Evolutionary conservation across 2,888 invertebrate species (phyloP).

Genomic region (Euplagia quadripunctaria): DNA sequence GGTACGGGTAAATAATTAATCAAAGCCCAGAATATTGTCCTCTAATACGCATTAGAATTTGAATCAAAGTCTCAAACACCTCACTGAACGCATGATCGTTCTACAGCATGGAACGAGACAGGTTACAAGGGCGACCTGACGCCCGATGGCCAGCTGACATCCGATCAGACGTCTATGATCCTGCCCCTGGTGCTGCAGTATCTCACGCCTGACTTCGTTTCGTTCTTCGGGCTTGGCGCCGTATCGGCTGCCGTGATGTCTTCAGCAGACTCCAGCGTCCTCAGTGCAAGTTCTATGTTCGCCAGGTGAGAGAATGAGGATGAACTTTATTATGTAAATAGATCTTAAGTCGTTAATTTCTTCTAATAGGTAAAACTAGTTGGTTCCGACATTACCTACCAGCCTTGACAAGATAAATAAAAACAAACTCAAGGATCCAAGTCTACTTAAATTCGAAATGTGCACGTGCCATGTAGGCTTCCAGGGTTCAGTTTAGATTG

Average conservation of each 20-base stretch:
- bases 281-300: constrained; percentile 99
- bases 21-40: too few relatives aligned
- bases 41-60: too few relatives aligned
- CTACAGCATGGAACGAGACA: constrained; percentile 98
- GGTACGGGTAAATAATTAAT: too few relatives aligned
- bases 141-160: constrained; percentile 90
- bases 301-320: constrained; percentile 87
- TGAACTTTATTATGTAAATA: background rate
- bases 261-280: constrained; percentile 98
- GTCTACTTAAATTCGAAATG: too few relatives aligned
- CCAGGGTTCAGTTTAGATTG: too few relatives aligned
- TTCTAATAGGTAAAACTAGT: too few relatives aligned
- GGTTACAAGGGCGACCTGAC: constrained; percentile 90
- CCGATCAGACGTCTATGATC: constrained; percentile 96
- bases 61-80: too few relatives aligned
- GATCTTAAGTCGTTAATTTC: too few relatives aligned
- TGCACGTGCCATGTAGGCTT: too few relatives aligned
- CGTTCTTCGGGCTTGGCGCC: constrained; percentile 99
- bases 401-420: too few relatives aligned
- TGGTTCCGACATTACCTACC: too few relatives aligned
- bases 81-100: background rate
- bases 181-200: constrained; percentile 98
- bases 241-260: constrained; percentile 99
- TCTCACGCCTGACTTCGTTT: constrained; percentile 97
- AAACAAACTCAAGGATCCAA: too few relatives aligned